Evolutionary conservation across 2,113 vertebrate species (phyloP).

Genomic region (Oxyruncus cristatus): DNA sequence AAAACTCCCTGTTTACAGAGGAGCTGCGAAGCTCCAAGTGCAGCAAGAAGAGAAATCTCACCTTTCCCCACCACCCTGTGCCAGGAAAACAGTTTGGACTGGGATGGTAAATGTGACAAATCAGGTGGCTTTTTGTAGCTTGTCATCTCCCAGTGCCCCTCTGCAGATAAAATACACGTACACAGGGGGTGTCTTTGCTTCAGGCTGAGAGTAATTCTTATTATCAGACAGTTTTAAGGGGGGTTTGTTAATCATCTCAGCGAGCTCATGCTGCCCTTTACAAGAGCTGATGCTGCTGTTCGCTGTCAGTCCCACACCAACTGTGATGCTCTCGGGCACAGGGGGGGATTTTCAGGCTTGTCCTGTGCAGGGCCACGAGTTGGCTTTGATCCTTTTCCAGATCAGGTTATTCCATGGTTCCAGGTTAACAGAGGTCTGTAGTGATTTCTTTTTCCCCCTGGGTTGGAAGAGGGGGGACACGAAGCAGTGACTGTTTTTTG

Average conservation of each 20-base stretch:
- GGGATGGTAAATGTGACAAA: background rate
- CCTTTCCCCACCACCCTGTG: no score
- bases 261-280: background rate
- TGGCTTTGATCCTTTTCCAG: background rate
- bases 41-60: background rate
- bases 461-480: background rate
- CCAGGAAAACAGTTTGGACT: background rate
- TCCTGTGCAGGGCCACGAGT: background rate
- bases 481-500: background rate
- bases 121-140: background rate
- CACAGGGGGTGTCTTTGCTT: background rate
- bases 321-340: background rate
- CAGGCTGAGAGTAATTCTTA: background rate
- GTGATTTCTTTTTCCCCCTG: fast-evolving
- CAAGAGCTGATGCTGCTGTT: background rate
- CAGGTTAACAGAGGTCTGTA: background rate
- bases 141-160: background rate
- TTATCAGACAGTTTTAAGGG: fast-evolving
- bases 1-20: no score
- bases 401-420: background rate
- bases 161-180: background rate
- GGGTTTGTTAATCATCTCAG: background rate
- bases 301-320: background rate
- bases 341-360: background rate
- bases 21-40: background rate